phyloP scores from a whole-genome alignment of 2,113 vertebrate genomes.

The Callipepla californica region DNA sequence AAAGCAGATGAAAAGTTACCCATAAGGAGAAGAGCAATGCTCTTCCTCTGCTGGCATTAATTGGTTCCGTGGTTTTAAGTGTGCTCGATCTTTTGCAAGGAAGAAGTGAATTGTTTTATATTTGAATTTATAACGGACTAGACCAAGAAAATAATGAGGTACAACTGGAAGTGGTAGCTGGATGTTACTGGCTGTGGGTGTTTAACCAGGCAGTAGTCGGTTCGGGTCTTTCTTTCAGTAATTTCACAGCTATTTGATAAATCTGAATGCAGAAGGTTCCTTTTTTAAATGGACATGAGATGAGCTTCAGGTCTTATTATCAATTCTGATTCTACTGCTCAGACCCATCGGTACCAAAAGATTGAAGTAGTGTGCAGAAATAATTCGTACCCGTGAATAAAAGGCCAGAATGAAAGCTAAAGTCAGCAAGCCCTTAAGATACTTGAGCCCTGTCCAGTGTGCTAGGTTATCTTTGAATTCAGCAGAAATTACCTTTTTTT shows the following conservation, averaged over 20 bases:
- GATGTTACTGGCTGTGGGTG: neutral
- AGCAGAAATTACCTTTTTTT: neutral
- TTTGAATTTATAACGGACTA: neutral
- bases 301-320: constrained; percentile 14
- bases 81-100: neutral
- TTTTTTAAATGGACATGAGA: constrained; percentile 6
- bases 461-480: neutral
- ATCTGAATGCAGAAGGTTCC: neutral
- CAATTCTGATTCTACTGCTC: constrained; percentile 6
- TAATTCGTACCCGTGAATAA: neutral
- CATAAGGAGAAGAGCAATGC: neutral
- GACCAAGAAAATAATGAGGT: neutral
- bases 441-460: neutral
- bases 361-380: neutral
- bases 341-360: neutral
- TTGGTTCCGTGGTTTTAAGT: rapidly evolving
- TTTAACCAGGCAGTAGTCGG: neutral
- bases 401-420: too few relatives aligned
- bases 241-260: neutral
- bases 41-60: neutral
- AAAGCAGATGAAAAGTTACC: neutral
- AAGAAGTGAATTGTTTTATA: neutral
- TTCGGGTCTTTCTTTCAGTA: neutral
- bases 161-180: neutral
- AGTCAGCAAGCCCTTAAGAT: too few relatives aligned